Conservation (phyloP, 2,888 invertebrate genomes). For the Craniophora ligustri region DNA sequence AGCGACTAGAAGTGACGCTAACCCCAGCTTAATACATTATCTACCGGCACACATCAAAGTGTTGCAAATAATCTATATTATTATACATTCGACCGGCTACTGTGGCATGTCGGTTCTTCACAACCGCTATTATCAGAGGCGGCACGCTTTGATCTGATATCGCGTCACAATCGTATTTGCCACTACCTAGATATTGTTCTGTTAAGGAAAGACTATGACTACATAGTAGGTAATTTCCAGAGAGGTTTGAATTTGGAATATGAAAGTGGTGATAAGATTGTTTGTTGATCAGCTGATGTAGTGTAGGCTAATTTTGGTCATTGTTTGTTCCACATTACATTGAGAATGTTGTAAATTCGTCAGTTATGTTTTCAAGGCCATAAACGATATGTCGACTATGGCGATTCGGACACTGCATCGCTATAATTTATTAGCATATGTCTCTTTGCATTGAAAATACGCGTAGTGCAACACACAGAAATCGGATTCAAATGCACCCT, state of each 20-base stretch:
- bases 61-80: constrained; percentile 66
- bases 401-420: too few relatives aligned
- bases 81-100: constrained; percentile 72
- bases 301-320: too few relatives aligned
- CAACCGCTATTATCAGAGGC: constrained; percentile 69
- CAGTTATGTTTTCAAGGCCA: too few relatives aligned
- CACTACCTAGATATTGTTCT: constrained; percentile 80
- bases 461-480: too few relatives aligned
- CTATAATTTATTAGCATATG: too few relatives aligned
- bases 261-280: constrained; percentile 39
- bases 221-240: constrained; percentile 46
- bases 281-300: neutral
- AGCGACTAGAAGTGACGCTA: constrained; percentile 31
- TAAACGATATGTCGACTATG: too few relatives aligned
- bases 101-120: constrained; percentile 73
- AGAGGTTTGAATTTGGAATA: constrained; percentile 25
- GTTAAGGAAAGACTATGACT: constrained; percentile 49
- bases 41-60: constrained; percentile 70
- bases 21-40: constrained; percentile 54
- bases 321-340: too few relatives aligned
- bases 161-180: constrained; percentile 73
- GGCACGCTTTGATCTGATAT: constrained; percentile 76
- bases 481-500: too few relatives aligned
- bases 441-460: too few relatives aligned
- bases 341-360: too few relatives aligned